These are phyloP conservation scores for Hydrocynus forskahlii DNA, from an alignment of 2,797 vertebrate species.

Conservation along the genomic window DNA sequence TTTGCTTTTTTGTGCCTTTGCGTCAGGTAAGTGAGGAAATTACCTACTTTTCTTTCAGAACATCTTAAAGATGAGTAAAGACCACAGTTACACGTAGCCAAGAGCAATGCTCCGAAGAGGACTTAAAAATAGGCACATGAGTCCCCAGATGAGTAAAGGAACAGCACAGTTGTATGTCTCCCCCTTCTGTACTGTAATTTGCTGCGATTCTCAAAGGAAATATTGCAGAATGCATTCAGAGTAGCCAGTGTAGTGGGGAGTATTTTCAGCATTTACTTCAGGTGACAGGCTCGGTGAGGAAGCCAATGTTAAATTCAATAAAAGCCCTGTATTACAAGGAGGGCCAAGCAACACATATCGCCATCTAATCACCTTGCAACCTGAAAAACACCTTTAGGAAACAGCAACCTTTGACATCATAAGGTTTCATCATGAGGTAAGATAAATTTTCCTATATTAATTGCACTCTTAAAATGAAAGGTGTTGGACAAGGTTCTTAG, in stretches of 20 bases:
- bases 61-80: neutral
- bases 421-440: too few species aligned
- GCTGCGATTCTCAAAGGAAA: conserved; percentile 56
- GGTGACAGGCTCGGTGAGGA: conserved; percentile 64
- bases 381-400: too few species aligned
- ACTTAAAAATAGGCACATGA: conserved; percentile 54
- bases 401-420: too few species aligned
- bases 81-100: neutral
- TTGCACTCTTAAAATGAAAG: too few species aligned
- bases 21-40: conserved; percentile 26
- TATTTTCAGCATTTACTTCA: conserved; percentile 61
- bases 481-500: too few species aligned
- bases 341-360: conserved; percentile 76
- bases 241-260: conserved; percentile 41
- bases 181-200: conserved; percentile 18
- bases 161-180: neutral
- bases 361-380: too few species aligned
- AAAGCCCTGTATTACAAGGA: conserved; percentile 75
- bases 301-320: conserved; percentile 73
- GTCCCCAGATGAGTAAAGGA: neutral
- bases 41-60: neutral
- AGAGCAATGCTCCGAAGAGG: conserved; percentile 59
- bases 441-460: too few species aligned
- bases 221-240: conserved; percentile 56
- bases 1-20: conserved; percentile 54